Evolutionary conservation across 2,113 vertebrate genomes (phyloP), one percentile per base, ranked within the genome.

Genomic region (Elephantulus edwardii): DNA sequence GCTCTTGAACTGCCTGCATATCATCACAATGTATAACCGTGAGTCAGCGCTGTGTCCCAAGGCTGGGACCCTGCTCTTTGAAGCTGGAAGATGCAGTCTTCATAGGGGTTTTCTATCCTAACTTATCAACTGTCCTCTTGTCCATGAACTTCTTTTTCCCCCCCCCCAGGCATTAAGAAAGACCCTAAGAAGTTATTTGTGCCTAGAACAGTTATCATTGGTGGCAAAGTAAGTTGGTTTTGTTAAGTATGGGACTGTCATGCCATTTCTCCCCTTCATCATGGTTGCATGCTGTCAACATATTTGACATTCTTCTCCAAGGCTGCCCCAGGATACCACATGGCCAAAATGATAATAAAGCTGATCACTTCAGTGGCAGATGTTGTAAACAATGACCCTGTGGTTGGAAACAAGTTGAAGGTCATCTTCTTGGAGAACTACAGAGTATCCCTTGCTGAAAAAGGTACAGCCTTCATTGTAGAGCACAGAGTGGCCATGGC

Each of bases 371-470:
- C 99, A 0, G 98, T 99, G 82, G 99, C 97, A 77, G 97, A 98
- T 1, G 98, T 99, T 92, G 98, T 99, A 84, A 99, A 99, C 95
- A 98, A 98, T 0, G 99, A 99, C 96, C 98, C 98, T 0, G 0
- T 97, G 76, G 97, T 99, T 88, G 99, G 99, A 40, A 96, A 86
- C 97, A 99, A 99, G 95, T 97, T 99, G 96, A 99, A 99, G 94
- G 98, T 99, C 96, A 98, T 99, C 96, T 99, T 96, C 96, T 95
- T 99, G 97, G 99, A 99, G 97, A 99, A 99, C 97, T 99, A 99
- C 97, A 98, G 98, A 82, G 99, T 99, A 33, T 99, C 99, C 0
- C 97, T 99, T 74, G 99, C 99, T 33, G 99, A 99, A 95, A 99
- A 99, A 98, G 99, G 99, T 99, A 97, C 56, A 11, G 3, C 0